Conservation (phyloP, 2,888 invertebrate species). For the Tholera decimalis region DNA sequence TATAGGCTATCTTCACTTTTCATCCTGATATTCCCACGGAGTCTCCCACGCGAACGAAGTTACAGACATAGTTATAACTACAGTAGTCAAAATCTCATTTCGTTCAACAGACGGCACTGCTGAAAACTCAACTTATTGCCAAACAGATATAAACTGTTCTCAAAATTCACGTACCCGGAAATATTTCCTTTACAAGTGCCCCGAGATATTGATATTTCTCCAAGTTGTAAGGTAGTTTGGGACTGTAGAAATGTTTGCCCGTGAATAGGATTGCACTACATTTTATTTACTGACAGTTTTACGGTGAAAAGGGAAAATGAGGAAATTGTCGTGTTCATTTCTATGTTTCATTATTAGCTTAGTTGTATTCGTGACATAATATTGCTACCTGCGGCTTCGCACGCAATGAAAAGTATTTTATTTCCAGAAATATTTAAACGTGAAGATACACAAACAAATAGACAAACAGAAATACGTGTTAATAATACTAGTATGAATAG, state of each 20-base stretch:
- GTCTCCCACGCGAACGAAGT: too few species aligned
- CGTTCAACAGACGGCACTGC: conserved; percentile 72
- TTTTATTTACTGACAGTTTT: conserved; percentile 41
- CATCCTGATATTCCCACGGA: too few species aligned
- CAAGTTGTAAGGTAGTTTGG: conserved; percentile 61
- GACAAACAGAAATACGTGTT: too few species aligned
- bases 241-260: conserved; percentile 38
- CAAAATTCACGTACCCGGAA: conserved; percentile 69
- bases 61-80: conserved; percentile 79
- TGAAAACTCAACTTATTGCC: conserved; percentile 77
- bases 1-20: too few species aligned
- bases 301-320: conserved; percentile 21
- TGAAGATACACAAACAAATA: too few species aligned
- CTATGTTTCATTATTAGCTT: not conserved
- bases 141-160: conserved; percentile 74
- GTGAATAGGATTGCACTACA: conserved; percentile 22
- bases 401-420: too few species aligned
- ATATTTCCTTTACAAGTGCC: conserved; percentile 67
- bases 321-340: conserved; percentile 1
- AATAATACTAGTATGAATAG: too few species aligned
- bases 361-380: not conserved
- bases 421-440: too few species aligned
- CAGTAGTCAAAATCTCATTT: conserved; percentile 79
- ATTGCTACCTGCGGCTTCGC: too few species aligned
- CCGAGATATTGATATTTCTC: conserved; percentile 66